Evolutionary conservation across 2,888 invertebrate species (phyloP).

Genomic region (Agelastica alni): DNA sequence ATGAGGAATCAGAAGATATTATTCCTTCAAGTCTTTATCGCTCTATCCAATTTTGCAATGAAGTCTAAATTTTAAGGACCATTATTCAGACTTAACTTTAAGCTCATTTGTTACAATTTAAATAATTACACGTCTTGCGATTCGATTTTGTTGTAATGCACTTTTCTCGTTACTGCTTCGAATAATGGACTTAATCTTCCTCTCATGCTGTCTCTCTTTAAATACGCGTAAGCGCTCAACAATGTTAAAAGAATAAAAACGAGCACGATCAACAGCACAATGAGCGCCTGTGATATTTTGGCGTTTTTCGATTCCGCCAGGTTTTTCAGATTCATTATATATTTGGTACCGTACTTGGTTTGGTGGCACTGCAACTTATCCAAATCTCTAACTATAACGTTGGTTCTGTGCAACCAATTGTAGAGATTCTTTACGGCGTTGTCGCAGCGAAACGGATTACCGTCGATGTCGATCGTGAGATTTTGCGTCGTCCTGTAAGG

Average conservation of each 20-base stretch:
- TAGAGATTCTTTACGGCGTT: constrained; percentile 65
- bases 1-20: too few relatives aligned
- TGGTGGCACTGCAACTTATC: constrained; percentile 61
- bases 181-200: constrained; percentile 65
- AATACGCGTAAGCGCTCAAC: constrained; percentile 64
- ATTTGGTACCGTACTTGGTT: constrained; percentile 46
- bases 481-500: constrained; percentile 52
- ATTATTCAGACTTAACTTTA: too few relatives aligned
- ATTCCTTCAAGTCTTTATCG: too few relatives aligned
- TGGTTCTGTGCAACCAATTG: constrained; percentile 67
- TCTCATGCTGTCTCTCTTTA: constrained; percentile 64
- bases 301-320: constrained; percentile 49
- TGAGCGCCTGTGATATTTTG: constrained; percentile 53
- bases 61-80: too few relatives aligned
- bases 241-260: constrained; percentile 61
- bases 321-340: constrained; percentile 48
- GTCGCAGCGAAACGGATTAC: constrained; percentile 74
- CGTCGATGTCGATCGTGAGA: constrained; percentile 64
- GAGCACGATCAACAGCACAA: constrained; percentile 60
- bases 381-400: constrained; percentile 63
- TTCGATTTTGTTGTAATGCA: constrained; percentile 72
- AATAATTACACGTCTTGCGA: constrained; percentile 57
- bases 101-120: too few relatives aligned
- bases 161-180: constrained; percentile 69
- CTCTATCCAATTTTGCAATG: too few relatives aligned